Conservation (phyloP, 2,888 invertebrate genomes). For the Perizoma affinitatum region DNA sequence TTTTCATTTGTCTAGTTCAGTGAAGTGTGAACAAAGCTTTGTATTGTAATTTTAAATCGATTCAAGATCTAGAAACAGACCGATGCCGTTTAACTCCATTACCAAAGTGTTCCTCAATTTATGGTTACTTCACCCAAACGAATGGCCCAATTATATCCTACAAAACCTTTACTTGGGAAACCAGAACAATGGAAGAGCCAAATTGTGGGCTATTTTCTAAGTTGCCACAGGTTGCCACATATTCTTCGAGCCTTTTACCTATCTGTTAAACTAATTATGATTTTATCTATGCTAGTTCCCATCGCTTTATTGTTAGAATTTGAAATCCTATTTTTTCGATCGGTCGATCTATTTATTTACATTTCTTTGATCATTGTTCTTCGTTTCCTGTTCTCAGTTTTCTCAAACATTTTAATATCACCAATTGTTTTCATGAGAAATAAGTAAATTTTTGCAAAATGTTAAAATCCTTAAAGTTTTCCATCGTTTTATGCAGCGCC, state of each 20-base stretch:
- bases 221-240: constrained; percentile 17
- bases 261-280: constrained; percentile 41
- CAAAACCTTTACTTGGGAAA: constrained; percentile 31
- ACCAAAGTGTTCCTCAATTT: constrained; percentile 26
- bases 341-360: constrained; percentile 27
- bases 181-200: constrained; percentile 36
- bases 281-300: constrained; percentile 44
- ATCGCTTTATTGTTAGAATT: constrained; percentile 46
- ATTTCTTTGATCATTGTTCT: constrained; percentile 25
- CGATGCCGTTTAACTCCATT: constrained; percentile 7
- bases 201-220: constrained; percentile 34
- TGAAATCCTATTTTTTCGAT: constrained; percentile 45
- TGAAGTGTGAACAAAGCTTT: background rate
- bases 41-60: constrained; percentile 7
- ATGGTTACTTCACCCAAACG: constrained; percentile 30
- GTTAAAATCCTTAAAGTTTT: too few species aligned
- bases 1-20: too few species aligned
- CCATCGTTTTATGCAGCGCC: too few species aligned
- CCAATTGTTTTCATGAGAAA: too few species aligned
- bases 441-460: too few species aligned
- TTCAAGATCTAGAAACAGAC: constrained; percentile 10
- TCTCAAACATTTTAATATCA: constrained; percentile 10
- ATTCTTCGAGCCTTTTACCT: constrained; percentile 36
- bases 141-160: constrained; percentile 29
- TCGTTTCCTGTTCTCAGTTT: constrained; percentile 16